A percentile compares a stretch with the other conserved stretches of the same genome.
Conservation (phyloP, 2,888 invertebrate genomes). For the Luperina testacea region DNA sequence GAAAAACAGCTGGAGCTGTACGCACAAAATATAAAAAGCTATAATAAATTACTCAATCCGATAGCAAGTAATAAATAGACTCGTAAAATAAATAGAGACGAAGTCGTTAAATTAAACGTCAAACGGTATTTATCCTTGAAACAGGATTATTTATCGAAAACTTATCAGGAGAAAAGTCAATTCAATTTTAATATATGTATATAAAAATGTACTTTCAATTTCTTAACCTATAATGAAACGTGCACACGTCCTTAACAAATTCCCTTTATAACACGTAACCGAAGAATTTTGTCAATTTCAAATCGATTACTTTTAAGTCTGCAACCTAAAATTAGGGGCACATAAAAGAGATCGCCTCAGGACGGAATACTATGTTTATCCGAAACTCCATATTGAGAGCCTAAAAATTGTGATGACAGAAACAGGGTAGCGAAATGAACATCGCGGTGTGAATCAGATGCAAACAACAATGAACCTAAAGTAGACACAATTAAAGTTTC, state of each 20-base stretch:
- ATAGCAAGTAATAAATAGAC: constrained; percentile 14
- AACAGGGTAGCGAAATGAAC: constrained; percentile 73
- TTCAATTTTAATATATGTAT: constrained; percentile 20
- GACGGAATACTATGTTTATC: constrained; percentile 86
- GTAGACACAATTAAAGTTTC: constrained; percentile 63
- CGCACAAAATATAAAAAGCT: not conserved
- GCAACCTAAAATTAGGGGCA: constrained; percentile 81
- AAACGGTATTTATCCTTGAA: constrained; percentile 22
- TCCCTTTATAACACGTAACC: constrained; percentile 50
- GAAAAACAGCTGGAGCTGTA: constrained; percentile 6
- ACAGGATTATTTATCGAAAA: constrained; percentile 22
- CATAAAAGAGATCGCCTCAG: constrained; percentile 83
- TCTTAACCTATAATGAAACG: constrained; percentile 19
- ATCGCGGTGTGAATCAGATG: constrained; percentile 66
- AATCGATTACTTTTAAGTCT: constrained; percentile 73
- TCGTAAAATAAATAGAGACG: constrained; percentile 32
- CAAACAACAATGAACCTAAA: constrained; percentile 67
- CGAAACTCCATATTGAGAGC: constrained; percentile 78
- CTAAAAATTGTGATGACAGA: constrained; percentile 82
- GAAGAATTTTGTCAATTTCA: constrained; percentile 78
- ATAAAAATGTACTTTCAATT: constrained; percentile 45
- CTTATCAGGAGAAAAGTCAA: constrained; percentile 6
- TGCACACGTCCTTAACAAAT: constrained; percentile 35
- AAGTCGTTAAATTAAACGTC: constrained; percentile 11
- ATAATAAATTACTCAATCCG: constrained; percentile 27